phyloP scores from a whole-genome alignment of 2,797 vertebrate species.

The Danio aesculapii region DNA sequence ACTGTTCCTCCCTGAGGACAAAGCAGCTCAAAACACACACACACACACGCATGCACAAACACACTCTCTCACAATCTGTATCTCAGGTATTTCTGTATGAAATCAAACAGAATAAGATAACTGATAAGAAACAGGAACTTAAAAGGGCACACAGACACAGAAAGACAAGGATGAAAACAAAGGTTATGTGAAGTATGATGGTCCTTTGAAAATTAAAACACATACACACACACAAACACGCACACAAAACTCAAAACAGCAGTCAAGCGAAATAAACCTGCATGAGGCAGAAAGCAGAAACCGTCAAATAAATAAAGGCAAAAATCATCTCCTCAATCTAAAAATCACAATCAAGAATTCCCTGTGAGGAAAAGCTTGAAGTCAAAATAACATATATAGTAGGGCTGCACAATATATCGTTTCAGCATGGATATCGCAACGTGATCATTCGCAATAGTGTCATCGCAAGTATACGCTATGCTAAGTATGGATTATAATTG shows the following conservation, averaged over 20 bases:
- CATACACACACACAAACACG: no score
- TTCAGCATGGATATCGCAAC: no score
- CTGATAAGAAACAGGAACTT: conserved; percentile 1
- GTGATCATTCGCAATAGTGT: no score
- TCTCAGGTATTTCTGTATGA: not conserved
- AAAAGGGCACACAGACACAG: not conserved
- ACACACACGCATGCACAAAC: not conserved
- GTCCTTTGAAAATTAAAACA: not conserved
- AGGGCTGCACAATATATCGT: no score
- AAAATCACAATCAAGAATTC: not conserved
- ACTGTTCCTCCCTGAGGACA: not conserved
- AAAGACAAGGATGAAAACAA: not conserved
- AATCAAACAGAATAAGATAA: conserved; percentile 4
- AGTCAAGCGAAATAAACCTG: not conserved
- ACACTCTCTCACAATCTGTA: not conserved
- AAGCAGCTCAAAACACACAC: conserved; percentile 16
- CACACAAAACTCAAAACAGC: no score
- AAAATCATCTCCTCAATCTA: not conserved
- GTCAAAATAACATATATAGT: no score
- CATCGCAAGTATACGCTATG: no score
- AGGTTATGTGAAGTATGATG: not conserved
- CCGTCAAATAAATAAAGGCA: not conserved
- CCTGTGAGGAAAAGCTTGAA: not conserved
- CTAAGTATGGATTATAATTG: no score
- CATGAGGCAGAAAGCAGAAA: not conserved